Percentiles rank a stretch among this genome's conserved stretches.
Conservation (phyloP, 1,140 invertebrate species). For the Drosophila insularis region DNA sequence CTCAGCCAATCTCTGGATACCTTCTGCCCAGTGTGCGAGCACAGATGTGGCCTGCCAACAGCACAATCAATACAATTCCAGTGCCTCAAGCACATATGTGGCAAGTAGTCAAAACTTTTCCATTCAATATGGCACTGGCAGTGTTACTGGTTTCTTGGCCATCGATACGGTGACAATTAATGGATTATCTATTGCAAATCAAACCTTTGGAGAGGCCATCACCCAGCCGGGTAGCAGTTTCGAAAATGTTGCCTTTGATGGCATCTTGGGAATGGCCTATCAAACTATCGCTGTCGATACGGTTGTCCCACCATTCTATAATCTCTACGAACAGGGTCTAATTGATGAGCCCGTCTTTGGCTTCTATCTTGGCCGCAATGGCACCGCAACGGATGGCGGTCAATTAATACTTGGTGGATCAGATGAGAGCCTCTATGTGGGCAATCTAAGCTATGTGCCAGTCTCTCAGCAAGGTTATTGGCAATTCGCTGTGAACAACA, state of each 20-base stretch:
- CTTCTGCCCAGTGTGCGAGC: conserved; percentile 52
- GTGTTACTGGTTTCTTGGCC: conserved; percentile 57
- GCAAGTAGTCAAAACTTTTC: conserved; percentile 56
- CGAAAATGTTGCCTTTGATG: conserved; percentile 97
- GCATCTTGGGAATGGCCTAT: conserved; percentile 96
- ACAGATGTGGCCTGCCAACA: conserved; percentile 64
- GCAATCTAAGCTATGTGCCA: conserved; percentile 70
- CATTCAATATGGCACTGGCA: conserved; percentile 71
- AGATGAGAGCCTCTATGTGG: conserved; percentile 55
- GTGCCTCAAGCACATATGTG: conserved; percentile 60
- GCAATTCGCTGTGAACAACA: conserved; percentile 71
- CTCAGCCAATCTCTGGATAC: conserved; percentile 70
- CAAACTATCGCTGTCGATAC: conserved; percentile 93
- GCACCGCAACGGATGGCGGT: conserved; percentile 44
- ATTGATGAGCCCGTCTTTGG: conserved; percentile 93
- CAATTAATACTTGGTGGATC: conserved; percentile 68
- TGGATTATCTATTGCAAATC: conserved; percentile 87
- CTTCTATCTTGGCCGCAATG: conserved; percentile 91
- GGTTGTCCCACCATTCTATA: conserved; percentile 96
- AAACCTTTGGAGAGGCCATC: conserved; percentile 98
- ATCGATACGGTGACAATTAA: conserved; percentile 83
- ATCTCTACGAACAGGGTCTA: conserved; percentile 93
- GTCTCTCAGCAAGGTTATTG: conserved; percentile 75
- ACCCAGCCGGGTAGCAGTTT: conserved; percentile 94
- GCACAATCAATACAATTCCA: conserved; percentile 68